Evolutionary conservation across 2,113 vertebrate species (phyloP).

Genomic region (Siphamia tubifer): DNA sequence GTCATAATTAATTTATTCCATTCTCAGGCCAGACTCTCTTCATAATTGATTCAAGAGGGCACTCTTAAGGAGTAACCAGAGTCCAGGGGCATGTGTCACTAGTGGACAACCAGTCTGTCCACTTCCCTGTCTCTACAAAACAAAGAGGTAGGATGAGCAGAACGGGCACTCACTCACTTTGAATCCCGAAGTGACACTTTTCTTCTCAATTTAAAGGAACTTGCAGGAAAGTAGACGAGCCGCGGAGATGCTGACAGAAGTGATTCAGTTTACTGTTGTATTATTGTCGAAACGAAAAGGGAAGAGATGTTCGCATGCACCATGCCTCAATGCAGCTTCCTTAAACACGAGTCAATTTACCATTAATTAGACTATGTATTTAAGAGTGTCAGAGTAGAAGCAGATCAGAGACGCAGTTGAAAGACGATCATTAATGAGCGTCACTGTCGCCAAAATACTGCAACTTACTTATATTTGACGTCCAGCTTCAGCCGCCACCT

Average conservation of each 20-base stretch:
- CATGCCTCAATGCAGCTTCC: not conserved
- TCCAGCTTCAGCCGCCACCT: not conserved
- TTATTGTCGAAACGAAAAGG: conserved; percentile 27
- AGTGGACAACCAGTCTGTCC: not conserved
- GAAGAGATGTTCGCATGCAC: conserved; percentile 12
- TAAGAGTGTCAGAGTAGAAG: not conserved
- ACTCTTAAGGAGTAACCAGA: not conserved
- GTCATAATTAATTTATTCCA: conserved; percentile 58
- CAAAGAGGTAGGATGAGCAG: too few species aligned
- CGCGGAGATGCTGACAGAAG: not conserved
- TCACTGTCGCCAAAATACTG: not conserved
- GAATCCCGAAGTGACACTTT: too few species aligned
- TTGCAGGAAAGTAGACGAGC: not conserved
- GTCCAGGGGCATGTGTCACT: not conserved
- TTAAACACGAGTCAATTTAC: too few species aligned
- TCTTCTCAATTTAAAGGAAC: not conserved
- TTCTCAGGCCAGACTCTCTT: conserved; percentile 28
- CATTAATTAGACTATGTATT: not conserved
- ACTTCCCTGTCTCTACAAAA: not conserved
- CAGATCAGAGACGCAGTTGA: not conserved
- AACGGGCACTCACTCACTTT: too few species aligned
- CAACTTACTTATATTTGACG: conserved; percentile 2
- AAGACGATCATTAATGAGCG: not conserved
- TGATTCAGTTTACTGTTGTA: not conserved
- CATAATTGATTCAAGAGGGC: conserved; percentile 36